Evolutionary conservation across 2,888 invertebrate species (phyloP).

Genomic region (Lamellibrachia columna): DNA sequence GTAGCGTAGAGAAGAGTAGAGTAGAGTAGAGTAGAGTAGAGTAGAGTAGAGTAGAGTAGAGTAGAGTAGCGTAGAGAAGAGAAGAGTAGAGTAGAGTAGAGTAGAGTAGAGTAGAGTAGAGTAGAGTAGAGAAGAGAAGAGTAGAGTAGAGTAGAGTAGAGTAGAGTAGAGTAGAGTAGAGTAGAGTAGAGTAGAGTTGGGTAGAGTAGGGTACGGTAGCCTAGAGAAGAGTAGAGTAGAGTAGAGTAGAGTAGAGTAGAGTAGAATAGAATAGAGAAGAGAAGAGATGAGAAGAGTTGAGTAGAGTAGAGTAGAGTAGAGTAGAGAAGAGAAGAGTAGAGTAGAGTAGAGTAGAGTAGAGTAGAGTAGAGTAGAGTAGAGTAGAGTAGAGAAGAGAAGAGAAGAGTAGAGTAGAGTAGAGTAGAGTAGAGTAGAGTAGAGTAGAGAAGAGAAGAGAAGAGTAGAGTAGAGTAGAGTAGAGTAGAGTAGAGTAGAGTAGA

Average conservation of each 20-base stretch:
- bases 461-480: neutral
- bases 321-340: neutral
- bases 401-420: neutral
- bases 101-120: constrained; percentile 19
- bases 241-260: neutral
- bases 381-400: neutral
- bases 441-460: neutral
- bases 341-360: neutral
- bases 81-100: constrained; percentile 19
- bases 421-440: neutral
- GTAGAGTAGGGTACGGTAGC: constrained; percentile 16
- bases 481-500: neutral
- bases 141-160: constrained; percentile 19
- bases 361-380: neutral
- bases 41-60: constrained; percentile 19
- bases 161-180: constrained; percentile 19
- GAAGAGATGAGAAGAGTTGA: neutral
- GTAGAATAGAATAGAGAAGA: neutral
- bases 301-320: neutral
- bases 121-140: constrained; percentile 14
- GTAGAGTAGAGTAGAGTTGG: constrained; percentile 16
- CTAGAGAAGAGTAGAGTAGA: neutral
- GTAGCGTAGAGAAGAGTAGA: no score
- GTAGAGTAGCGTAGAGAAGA: no score
- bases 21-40: constrained; percentile 19